Evolutionary conservation across 2,113 vertebrate genomes (phyloP).

Genomic region (Lycocorax pyrrhopterus): DNA sequence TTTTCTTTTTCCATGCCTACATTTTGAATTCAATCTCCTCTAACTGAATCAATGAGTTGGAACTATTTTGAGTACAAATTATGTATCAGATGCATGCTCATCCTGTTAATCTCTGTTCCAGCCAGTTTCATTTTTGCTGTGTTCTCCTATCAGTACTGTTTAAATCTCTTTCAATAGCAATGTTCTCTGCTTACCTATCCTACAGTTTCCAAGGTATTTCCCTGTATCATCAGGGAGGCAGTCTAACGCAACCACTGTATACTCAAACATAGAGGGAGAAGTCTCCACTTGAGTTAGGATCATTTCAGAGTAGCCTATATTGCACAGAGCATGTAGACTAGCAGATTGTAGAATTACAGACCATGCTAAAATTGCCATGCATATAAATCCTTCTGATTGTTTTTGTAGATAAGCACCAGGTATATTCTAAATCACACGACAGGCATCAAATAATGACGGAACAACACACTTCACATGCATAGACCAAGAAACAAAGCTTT

Average conservation of each 20-base stretch:
- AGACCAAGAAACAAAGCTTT: not conserved
- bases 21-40: not conserved
- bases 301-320: not conserved
- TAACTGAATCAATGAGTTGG: not conserved
- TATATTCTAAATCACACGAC: not conserved
- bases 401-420: not conserved
- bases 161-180: not conserved
- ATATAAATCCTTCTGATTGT: not conserved
- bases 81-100: not conserved
- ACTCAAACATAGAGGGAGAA: not conserved
- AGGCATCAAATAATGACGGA: not conserved
- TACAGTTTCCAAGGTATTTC: not conserved
- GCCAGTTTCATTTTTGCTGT: not conserved
- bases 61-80: not conserved
- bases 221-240: not conserved
- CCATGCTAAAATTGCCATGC: not conserved
- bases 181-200: not conserved
- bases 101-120: not conserved
- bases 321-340: not conserved
- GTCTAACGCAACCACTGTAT: not conserved
- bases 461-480: not conserved
- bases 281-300: not conserved
- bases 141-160: not conserved
- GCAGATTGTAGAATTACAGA: not conserved
- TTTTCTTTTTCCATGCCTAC: conserved; percentile 1